Evolutionary conservation across 2,113 vertebrate genomes (phyloP).

Genomic region (Chionodraco myersi): DNA sequence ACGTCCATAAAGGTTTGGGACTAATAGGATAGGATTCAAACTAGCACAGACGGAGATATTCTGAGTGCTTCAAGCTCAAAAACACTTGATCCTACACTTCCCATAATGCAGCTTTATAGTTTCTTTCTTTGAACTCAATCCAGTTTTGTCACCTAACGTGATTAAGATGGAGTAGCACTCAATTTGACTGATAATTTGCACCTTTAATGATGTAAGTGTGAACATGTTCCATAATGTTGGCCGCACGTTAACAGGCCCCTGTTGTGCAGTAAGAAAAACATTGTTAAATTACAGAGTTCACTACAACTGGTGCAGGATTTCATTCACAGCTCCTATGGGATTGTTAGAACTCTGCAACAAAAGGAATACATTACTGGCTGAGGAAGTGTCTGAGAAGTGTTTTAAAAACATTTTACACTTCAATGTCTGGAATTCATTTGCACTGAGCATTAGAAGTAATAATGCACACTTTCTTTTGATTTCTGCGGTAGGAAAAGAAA

Average conservation of each 20-base stretch:
- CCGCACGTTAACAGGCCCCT: constrained; percentile 4
- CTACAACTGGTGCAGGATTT: constrained; percentile 31
- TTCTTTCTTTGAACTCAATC: neutral
- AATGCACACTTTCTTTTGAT: constrained; percentile 33
- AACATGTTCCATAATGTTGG: constrained; percentile 5
- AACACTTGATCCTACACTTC: neutral
- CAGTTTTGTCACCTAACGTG: neutral
- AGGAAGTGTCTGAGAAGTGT: constrained; percentile 25
- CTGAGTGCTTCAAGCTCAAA: neutral
- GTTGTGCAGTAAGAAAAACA: constrained; percentile 3
- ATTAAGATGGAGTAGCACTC: neutral
- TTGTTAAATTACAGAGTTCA: neutral
- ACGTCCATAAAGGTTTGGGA: neutral
- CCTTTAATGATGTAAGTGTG: neutral
- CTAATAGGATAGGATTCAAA: neutral
- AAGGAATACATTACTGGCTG: neutral
- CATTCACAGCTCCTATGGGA: constrained; percentile 23
- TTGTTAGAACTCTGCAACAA: constrained; percentile 32
- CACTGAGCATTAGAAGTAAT: constrained; percentile 30
- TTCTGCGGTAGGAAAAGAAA: constrained; percentile 18
- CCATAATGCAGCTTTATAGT: neutral
- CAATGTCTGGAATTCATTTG: constrained; percentile 13
- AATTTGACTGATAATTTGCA: neutral
- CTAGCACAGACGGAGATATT: neutral
- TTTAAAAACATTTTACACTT: constrained; percentile 29